These are phyloP conservation scores for Allacma fusca DNA, from an alignment of 2,888 invertebrate species.

Conservation along the genomic window DNA sequence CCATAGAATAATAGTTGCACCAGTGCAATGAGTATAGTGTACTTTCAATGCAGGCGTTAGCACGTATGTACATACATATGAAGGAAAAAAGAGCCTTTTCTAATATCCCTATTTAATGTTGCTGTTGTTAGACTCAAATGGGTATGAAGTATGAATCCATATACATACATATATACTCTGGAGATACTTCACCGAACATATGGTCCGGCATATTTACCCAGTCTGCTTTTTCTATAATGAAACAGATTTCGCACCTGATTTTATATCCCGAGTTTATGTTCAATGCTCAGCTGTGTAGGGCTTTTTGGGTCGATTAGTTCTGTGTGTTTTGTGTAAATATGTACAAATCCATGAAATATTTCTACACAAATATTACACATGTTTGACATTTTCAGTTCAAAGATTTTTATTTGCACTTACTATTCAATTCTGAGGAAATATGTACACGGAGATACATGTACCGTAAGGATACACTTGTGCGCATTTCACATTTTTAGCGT, in stretches of 20 bases:
- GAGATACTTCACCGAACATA: too few species aligned
- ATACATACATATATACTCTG: too few species aligned
- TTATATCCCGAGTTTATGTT: not conserved
- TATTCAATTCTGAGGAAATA: not conserved
- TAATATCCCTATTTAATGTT: too few species aligned
- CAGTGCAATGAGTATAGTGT: too few species aligned
- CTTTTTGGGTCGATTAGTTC: slow-evolving; percentile 8
- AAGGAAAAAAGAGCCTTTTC: too few species aligned
- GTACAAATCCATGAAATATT: slow-evolving; percentile 16
- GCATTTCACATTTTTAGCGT: not conserved
- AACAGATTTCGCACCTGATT: slow-evolving; percentile 34
- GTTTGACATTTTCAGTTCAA: slow-evolving; percentile 16
- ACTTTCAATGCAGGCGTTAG: too few species aligned
- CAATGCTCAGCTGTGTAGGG: not conserved
- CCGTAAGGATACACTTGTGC: not conserved
- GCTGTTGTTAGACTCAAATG: too few species aligned
- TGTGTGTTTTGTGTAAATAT: slow-evolving; percentile 8
- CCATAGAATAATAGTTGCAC: too few species aligned
- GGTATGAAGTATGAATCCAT: too few species aligned
- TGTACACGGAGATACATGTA: not conserved
- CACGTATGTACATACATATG: too few species aligned
- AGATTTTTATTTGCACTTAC: slow-evolving; percentile 12
- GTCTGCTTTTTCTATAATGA: not conserved
- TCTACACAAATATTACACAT: slow-evolving; percentile 12
- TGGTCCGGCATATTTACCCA: too few species aligned